phyloP scores from a whole-genome alignment of 1,140 invertebrate species.

The Trigoniulus corallinus region DNA sequence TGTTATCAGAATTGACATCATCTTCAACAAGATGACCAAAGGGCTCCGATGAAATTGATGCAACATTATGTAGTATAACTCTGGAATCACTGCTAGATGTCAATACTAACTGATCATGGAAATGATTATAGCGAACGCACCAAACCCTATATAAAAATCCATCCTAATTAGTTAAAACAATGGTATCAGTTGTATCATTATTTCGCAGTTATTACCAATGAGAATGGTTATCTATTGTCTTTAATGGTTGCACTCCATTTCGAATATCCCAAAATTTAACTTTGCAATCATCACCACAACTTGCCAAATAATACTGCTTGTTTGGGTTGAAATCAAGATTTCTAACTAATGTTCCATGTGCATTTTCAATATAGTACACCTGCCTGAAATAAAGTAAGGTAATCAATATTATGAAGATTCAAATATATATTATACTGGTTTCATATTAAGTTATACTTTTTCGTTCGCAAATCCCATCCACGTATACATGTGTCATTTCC shows the following conservation, averaged over 20 bases:
- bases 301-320: slow-evolving; percentile 81
- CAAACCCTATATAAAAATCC: slow-evolving; percentile 49
- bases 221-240: slow-evolving; percentile 72
- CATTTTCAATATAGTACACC: slow-evolving; percentile 65
- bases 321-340: slow-evolving; percentile 95
- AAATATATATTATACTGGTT: background rate
- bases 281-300: slow-evolving; percentile 85
- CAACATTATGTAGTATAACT: slow-evolving; percentile 68
- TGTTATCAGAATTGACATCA: slow-evolving; percentile 31
- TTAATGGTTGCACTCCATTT: slow-evolving; percentile 54
- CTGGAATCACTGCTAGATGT: slow-evolving; percentile 86
- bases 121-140: slow-evolving; percentile 84
- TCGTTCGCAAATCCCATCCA: slow-evolving; percentile 66
- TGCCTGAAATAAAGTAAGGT: slow-evolving; percentile 26
- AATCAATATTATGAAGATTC: background rate
- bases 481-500: slow-evolving; percentile 66
- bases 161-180: background rate
- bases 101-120: slow-evolving; percentile 91
- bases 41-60: slow-evolving; percentile 72
- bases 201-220: slow-evolving; percentile 51
- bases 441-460: slow-evolving; percentile 25
- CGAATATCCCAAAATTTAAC: slow-evolving; percentile 93
- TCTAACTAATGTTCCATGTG: slow-evolving; percentile 71
- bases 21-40: slow-evolving; percentile 37
- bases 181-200: background rate